Percentiles rank a stretch among this genome's conserved stretches.
These are phyloP conservation scores for Geothlypis trichas DNA, from an alignment of 2,113 vertebrate species.

Conservation along the genomic window DNA sequence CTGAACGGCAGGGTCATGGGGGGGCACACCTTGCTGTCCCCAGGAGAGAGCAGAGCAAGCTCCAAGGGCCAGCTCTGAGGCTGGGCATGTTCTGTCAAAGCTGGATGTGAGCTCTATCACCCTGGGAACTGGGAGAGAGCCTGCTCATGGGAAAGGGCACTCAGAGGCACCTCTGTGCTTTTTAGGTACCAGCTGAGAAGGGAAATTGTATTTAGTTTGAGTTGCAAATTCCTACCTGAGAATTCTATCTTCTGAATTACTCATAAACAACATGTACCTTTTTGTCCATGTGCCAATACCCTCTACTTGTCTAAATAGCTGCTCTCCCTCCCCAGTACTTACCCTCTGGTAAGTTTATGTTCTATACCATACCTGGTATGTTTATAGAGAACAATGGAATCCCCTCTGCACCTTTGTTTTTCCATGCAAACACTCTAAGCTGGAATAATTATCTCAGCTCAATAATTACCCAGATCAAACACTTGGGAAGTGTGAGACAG, in stretches of 20 bases:
- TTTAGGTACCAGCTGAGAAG: not conserved
- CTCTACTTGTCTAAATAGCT: not conserved
- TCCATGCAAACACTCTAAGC: not conserved
- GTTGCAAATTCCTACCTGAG: not conserved
- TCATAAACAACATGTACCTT: not conserved
- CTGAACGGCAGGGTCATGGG: not conserved
- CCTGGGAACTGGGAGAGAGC: not conserved
- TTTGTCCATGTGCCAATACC: not conserved
- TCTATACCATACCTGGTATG: not conserved
- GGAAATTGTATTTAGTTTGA: not conserved
- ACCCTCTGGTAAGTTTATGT: not conserved
- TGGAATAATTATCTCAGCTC: not conserved
- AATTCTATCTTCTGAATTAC: not conserved
- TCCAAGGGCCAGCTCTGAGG: not conserved
- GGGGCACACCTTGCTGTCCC: not conserved
- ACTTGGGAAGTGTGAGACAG: not conserved
- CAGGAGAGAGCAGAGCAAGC: not conserved
- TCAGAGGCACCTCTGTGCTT: not conserved
- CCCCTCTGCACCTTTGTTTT: not conserved
- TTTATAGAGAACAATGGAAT: not conserved
- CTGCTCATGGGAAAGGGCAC: not conserved
- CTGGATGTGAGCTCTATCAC: not conserved
- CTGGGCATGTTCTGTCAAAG: not conserved
- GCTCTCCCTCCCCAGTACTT: not conserved
- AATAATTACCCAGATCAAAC: not conserved